phyloP scores from a whole-genome alignment of 2,888 invertebrate genomes.

The Cerastis leucographa region DNA sequence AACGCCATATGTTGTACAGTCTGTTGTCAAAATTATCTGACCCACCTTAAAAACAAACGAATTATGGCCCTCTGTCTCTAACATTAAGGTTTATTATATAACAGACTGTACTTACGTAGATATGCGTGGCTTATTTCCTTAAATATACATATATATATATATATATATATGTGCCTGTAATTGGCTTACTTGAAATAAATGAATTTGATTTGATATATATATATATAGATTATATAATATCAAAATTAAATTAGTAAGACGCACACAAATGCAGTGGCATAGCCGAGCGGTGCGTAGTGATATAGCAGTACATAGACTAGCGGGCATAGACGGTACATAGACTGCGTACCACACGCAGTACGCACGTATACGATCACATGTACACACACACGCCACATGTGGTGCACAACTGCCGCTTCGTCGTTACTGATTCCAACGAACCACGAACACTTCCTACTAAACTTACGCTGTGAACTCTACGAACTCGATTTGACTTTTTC shows the following conservation, averaged over 20 bases:
- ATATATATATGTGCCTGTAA: no score
- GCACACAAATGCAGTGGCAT: background rate
- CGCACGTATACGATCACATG: background rate
- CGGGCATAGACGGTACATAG: no score
- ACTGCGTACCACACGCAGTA: no score
- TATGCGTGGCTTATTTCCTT: background rate
- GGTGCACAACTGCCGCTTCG: slow-evolving; percentile 50
- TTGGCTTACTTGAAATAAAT: no score
- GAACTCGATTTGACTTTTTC: background rate
- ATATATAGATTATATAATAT: no score
- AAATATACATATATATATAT: no score
- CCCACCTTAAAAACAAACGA: no score
- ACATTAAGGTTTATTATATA: no score
- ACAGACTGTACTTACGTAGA: background rate
- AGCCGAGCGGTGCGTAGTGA: background rate
- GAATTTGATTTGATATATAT: no score
- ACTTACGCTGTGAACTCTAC: background rate
- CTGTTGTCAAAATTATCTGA: no score
- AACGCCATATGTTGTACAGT: no score
- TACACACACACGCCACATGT: slow-evolving; percentile 43
- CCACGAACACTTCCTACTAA: slow-evolving; percentile 36
- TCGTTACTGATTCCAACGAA: slow-evolving; percentile 17
- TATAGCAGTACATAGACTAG: background rate
- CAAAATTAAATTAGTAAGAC: background rate
- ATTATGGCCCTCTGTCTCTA: no score